Evolutionary conservation across 2,888 invertebrate species (phyloP).

Genomic region (Hypolimnas misippus): DNA sequence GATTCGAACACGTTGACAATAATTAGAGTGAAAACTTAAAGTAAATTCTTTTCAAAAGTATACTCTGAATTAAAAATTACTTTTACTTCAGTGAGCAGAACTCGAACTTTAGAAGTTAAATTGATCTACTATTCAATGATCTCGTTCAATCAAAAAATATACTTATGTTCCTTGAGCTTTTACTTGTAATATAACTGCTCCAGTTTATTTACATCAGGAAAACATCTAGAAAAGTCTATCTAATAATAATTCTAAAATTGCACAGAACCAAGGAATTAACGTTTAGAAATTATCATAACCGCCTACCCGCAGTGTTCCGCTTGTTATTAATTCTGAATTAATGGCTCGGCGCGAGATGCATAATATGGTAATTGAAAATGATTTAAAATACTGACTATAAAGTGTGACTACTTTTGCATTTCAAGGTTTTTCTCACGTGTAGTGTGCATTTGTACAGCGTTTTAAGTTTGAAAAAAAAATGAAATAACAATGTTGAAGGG

Average conservation of each 20-base stretch:
- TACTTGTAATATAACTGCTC: background rate
- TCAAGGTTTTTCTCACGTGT: constrained; percentile 18
- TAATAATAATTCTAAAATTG: background rate
- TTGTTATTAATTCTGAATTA: constrained; percentile 18
- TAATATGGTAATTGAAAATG: constrained; percentile 27
- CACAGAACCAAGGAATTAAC: background rate
- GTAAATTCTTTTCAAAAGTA: no score
- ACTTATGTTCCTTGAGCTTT: background rate
- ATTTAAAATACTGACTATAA: constrained; percentile 18
- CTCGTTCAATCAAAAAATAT: no score
- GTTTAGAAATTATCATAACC: constrained; percentile 27
- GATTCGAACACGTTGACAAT: no score
- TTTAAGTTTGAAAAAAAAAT: no score
- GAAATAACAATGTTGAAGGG: no score
- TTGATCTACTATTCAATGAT: no score
- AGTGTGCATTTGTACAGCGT: background rate
- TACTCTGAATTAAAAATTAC: no score
- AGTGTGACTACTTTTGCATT: constrained; percentile 10
- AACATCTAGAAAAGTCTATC: background rate
- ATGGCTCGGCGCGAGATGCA: constrained; percentile 18
- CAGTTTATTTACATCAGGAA: background rate
- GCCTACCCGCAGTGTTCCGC: constrained; percentile 25
- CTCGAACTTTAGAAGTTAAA: no score
- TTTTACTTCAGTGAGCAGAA: no score
- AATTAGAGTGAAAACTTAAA: no score